Evolutionary conservation across 2,113 vertebrate species (phyloP).

Genomic region (Bombycilla garrulus): DNA sequence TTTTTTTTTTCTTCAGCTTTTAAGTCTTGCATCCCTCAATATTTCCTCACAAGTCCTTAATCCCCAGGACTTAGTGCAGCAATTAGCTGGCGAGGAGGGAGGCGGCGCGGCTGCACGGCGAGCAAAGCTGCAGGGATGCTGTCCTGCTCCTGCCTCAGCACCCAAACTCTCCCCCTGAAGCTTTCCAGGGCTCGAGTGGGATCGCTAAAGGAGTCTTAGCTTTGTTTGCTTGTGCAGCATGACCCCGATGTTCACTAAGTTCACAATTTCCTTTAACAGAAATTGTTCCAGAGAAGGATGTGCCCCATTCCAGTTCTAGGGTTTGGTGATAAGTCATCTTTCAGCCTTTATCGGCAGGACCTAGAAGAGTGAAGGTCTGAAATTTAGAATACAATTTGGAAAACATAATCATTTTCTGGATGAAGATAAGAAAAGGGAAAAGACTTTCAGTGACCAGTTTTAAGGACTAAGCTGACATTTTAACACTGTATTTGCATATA

Average conservation of each 20-base stretch:
- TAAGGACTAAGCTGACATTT: not conserved
- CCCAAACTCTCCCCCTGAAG: not conserved
- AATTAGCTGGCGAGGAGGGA: not conserved
- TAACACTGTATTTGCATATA: not conserved
- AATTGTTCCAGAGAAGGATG: not conserved
- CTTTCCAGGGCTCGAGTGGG: not conserved
- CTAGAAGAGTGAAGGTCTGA: not conserved
- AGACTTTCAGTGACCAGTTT: fast-evolving
- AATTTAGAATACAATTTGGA: not conserved
- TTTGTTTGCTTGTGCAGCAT: not conserved
- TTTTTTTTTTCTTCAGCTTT: not conserved
- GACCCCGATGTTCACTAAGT: fast-evolving
- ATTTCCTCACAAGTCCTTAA: constrained; percentile 11
- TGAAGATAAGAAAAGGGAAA: not conserved
- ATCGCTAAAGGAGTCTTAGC: not conserved
- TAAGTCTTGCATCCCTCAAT: not conserved
- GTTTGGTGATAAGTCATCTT: not conserved
- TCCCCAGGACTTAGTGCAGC: not conserved
- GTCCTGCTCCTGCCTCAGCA: not conserved
- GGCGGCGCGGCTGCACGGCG: not conserved
- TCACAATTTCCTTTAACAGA: not conserved
- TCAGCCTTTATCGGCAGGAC: not conserved
- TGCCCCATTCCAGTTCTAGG: not conserved
- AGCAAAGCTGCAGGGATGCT: not conserved
- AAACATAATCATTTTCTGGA: not conserved